A percentile compares a stretch with the other conserved stretches of the same genome.
phyloP scores from a whole-genome alignment of 2,113 vertebrate genomes.

The Actenoides hombroni region DNA sequence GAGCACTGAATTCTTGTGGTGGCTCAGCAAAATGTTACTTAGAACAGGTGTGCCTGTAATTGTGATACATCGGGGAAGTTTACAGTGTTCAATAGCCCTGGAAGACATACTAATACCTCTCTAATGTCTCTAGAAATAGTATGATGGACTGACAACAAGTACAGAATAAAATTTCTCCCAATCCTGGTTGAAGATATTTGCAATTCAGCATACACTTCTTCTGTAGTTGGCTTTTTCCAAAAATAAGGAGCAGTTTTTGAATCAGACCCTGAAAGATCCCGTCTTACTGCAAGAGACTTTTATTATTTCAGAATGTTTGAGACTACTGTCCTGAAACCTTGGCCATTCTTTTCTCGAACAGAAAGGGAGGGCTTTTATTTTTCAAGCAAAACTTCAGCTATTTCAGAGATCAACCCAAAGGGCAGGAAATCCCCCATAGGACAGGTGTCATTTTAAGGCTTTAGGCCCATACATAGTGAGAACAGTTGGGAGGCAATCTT shows the following conservation, averaged over 20 bases:
- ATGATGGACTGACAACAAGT: constrained; percentile 30
- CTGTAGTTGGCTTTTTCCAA: not conserved
- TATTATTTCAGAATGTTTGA: not conserved
- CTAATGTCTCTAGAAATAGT: constrained; percentile 31
- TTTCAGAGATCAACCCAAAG: not conserved
- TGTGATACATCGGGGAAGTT: constrained; percentile 50
- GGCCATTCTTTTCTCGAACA: not conserved
- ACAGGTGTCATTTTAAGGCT: constrained; percentile 34
- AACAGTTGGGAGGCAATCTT: constrained; percentile 50
- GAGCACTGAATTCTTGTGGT: constrained; percentile 67
- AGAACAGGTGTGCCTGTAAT: constrained; percentile 72
- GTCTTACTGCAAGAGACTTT: not conserved
- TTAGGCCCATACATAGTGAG: not conserved
- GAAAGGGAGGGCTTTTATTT: not conserved
- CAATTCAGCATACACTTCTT: not conserved
- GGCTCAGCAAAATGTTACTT: constrained; percentile 73
- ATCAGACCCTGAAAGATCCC: not conserved
- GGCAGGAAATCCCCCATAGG: not conserved
- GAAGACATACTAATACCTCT: constrained; percentile 12
- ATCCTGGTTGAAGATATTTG: not conserved
- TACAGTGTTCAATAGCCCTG: constrained; percentile 44
- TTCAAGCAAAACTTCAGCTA: not conserved
- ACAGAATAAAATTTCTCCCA: not conserved
- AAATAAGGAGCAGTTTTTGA: not conserved
- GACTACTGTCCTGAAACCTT: not conserved